These are phyloP conservation scores for Momotus momota DNA, from an alignment of 2,797 vertebrate species.

Conservation along the genomic window DNA sequence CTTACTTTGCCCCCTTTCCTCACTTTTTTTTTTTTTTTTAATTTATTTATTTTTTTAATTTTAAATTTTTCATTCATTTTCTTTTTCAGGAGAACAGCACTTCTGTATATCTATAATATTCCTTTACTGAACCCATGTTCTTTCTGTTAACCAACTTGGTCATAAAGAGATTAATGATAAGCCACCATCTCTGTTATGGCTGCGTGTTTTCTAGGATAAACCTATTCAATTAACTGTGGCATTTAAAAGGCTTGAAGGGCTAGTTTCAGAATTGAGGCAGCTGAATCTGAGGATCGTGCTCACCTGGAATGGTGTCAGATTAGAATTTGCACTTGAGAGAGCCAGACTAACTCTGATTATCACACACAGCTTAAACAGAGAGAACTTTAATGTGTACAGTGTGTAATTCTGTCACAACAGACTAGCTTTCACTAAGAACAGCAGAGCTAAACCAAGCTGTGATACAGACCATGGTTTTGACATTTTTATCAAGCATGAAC, in stretches of 20 bases:
- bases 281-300: not conserved
- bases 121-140: not conserved
- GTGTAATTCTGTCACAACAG: not conserved
- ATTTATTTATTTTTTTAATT: too few relatives aligned
- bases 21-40: not conserved
- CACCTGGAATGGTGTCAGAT: not conserved
- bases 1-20: not conserved
- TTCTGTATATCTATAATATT: not conserved
- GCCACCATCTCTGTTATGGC: not conserved
- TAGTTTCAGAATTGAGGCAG: not conserved
- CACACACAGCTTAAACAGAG: not conserved
- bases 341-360: not conserved
- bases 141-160: not conserved
- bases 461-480: not conserved
- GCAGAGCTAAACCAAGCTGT: not conserved
- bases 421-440: not conserved
- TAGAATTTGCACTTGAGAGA: not conserved
- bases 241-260: not conserved
- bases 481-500: not conserved
- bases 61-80: not conserved
- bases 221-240: not conserved
- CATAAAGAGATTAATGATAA: not conserved
- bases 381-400: rapidly evolving
- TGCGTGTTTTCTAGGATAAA: not conserved
- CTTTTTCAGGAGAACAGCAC: not conserved